Base-by-base conservation (phyloP, 2,888 invertebrate species). In the Cetonia aurata region DNA sequence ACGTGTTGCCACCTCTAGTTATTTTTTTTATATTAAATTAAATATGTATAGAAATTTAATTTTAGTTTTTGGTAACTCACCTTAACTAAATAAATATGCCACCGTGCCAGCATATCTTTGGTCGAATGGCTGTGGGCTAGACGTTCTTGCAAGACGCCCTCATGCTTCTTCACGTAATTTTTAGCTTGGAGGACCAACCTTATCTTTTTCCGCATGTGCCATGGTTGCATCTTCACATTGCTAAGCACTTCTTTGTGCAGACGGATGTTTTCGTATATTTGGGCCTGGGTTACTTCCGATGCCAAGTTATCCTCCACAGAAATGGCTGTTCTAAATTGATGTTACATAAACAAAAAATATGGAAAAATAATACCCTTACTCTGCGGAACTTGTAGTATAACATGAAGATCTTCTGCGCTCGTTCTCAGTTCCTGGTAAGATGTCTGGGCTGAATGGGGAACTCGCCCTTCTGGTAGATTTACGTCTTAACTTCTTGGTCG, bases 241-340 rank as follows among this genome's bases (percentile, higher is more conserved):
- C 92, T 92, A 73, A 97, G 86, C 0, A 97, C 95, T 84, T 97
- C 96, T 82, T 96, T 96, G 84, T 97, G 96, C 41, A 96, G 85
- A 75, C 93, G 91, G 72, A 97, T 92, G 80, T 95, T 96, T 83
- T 96, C 96, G 80, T 93, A 93, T 75, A 96, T 95, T 85, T 95
- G 94, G 80, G 96, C 95, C 80, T 96, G 93, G 0, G 91, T 91
- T 75, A 92, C 91, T 77, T 87, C 86, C 72, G 87, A 85, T 48
- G 85, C 85, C 70, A 86, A 83, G 76, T 89, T 87, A 31, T 94
- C 95, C 72, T 94, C 95, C 83, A 93, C 87, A 1, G 92, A 92
- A 79, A 92, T 92, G 12, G 91, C 92, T 13, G 93, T 93, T 74
- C 93, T 93, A 74, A 42, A 52, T 31, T 15, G 48, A 19, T 44